These are phyloP conservation scores for Tetheella fluctuosa DNA, from an alignment of 2,888 invertebrate species.

Conservation along the genomic window DNA sequence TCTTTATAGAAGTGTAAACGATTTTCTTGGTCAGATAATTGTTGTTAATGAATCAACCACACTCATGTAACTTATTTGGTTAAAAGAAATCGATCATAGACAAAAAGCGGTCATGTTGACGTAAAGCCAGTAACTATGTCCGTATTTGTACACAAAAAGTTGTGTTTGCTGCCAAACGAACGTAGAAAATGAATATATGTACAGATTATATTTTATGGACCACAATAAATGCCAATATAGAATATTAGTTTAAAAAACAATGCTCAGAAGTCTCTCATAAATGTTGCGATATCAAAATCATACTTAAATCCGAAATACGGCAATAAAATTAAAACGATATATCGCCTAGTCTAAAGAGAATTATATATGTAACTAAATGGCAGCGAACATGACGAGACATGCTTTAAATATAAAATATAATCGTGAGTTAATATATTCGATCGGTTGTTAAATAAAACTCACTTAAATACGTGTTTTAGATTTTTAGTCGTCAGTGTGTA, in stretches of 20 bases:
- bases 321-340: conserved; percentile 19
- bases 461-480: conserved; percentile 30
- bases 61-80: background rate
- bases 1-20: background rate
- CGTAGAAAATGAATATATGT: conserved; percentile 37
- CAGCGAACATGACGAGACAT: conserved; percentile 39
- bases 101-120: conserved; percentile 19
- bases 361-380: conserved; percentile 21
- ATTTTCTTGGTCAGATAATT: background rate
- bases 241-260: conserved; percentile 40
- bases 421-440: conserved; percentile 1
- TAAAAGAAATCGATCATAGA: conserved; percentile 25
- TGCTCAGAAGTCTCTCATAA: conserved; percentile 30
- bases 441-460: conserved; percentile 8
- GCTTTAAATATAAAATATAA: conserved; percentile 38
- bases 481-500: conserved; percentile 62
- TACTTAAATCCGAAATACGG: conserved; percentile 21
- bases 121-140: conserved; percentile 23
- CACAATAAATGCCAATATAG: conserved; percentile 72
- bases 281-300: background rate
- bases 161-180: conserved; percentile 33
- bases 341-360: conserved; percentile 8
- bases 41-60: background rate
- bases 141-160: conserved; percentile 23
- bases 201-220: conserved; percentile 60